Base-by-base conservation (phyloP, 2,113 vertebrate species). In the Tenrec ecaudatus region DNA sequence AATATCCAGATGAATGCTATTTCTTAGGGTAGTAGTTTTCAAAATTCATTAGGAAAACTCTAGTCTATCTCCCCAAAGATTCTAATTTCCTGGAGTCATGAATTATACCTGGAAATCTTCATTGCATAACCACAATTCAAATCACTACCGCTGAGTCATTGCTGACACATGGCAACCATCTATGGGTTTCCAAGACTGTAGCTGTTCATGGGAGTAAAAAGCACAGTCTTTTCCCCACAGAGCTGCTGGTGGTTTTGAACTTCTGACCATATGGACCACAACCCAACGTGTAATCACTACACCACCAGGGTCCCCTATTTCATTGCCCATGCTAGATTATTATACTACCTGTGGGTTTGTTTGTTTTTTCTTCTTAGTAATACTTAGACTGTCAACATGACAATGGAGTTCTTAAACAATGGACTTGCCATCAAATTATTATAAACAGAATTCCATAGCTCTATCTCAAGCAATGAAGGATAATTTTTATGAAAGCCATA, bases 21-120 rank as follows among this genome's bases (percentile, higher is more conserved):
- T 83, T 80, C 33, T 36, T 79, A 88, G 22, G 62, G 9, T 0
- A 36, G 1, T 47, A 16, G 23, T 76, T 93, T 92, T 82, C 80
- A 91, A 94, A 89, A 20, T 69, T 38, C 43, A 84, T 10, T 84
- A 40, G 77, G 11, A 33, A 78, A 88, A 79, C 71, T 83, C 10
- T 6, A 25, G 58, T 5, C 31, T 33, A 22, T 11, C 6, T 11
- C 14, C 20, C 14, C 1, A 3, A 85, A 62, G 57, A 66, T 20
- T 83, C 15, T 7, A 82, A 80, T 80, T 85, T 47, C 40, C 9
- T 12, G 5, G 8, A 29, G 27, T 73, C 47, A 91, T 33, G n/a
- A 80, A 40, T 31, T 31, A 90, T 43, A 6, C 29, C 75, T 64
- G 2, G 76, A 88, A 90, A 62, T 83, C 79, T 33, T 6, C n/a